phyloP scores from a whole-genome alignment of 2,797 vertebrate species.

The Hapalemur alaotrensis region DNA sequence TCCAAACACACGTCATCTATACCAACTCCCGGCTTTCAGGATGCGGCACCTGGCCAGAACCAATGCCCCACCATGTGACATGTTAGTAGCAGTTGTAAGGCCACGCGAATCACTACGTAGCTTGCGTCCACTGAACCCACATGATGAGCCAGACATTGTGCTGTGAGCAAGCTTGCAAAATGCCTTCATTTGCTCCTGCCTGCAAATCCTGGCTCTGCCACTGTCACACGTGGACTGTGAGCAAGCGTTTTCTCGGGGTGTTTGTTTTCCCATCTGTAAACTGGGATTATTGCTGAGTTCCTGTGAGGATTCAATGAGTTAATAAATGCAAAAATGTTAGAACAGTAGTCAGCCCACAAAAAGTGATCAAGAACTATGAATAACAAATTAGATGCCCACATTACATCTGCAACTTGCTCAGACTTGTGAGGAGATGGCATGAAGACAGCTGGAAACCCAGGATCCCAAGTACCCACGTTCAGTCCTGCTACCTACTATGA shows the following conservation, averaged over 20 bases:
- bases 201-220: neutral
- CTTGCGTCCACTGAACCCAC: no score
- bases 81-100: accelerated
- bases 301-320: neutral
- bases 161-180: neutral
- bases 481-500: neutral
- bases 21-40: neutral
- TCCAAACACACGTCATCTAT: neutral
- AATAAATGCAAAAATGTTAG: neutral
- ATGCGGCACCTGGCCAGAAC: neutral
- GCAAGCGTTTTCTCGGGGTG: neutral
- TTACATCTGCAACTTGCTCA: neutral
- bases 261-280: neutral
- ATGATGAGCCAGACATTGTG: accelerated
- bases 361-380: neutral
- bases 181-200: neutral
- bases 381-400: neutral
- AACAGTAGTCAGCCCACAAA: neutral
- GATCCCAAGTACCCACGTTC: neutral
- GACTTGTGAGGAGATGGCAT: neutral
- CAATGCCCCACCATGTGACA: accelerated
- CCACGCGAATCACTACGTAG: accelerated
- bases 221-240: neutral
- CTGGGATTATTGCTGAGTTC: neutral
- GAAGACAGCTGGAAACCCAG: neutral